Base-by-base conservation (phyloP, 2,888 invertebrate genomes). In the Agapostemon virescens region DNA sequence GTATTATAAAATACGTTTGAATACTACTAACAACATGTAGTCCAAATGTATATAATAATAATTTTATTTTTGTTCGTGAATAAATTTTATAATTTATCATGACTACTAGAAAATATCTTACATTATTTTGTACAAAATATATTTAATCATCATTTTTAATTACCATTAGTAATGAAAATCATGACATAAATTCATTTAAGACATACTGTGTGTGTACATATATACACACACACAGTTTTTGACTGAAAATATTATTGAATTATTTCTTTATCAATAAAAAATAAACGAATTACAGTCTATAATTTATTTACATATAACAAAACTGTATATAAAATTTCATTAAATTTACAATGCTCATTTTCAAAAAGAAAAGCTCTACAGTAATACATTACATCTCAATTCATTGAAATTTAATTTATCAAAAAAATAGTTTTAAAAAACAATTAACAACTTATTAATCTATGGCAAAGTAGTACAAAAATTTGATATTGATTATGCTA, bases 401-500 rank as follows among this genome's bases (percentile, higher is more conserved):
- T 45, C 23, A 23, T 72, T 72, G 36, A 38, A 79, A 78, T 64
- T 69, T 68, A 38, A 38, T 55, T 30, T 42, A 63, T 30, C 30
- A 33, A 23, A 70, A 36, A 66, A 72, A 71, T 77, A 63, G 20
- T 33, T 71, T n/a, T n/a, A n/a, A 78, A 45, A 79, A 79, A 49
- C 17, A 64, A n/a, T 55, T 30, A 11, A 30, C 17, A 30, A 20
- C 1, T 36, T 63, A 58, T 17, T 38, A 63, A 49, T 63, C 40
- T 61, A 23, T 58, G 45, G 66, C 36, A 45, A 52, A 40, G 30
- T 38, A 17, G 20, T 67, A 40, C n/a, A 58, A 49, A 52, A 69
- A 40, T 26, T 55, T 52, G 9, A 68, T 52, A 42, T 63, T 42
- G 72, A 69, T 45, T 55, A 20, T 0, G 52, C 85, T 86, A 90